Conservation (phyloP, 2,888 invertebrate genomes). For the Thymelicus sylvestris region DNA sequence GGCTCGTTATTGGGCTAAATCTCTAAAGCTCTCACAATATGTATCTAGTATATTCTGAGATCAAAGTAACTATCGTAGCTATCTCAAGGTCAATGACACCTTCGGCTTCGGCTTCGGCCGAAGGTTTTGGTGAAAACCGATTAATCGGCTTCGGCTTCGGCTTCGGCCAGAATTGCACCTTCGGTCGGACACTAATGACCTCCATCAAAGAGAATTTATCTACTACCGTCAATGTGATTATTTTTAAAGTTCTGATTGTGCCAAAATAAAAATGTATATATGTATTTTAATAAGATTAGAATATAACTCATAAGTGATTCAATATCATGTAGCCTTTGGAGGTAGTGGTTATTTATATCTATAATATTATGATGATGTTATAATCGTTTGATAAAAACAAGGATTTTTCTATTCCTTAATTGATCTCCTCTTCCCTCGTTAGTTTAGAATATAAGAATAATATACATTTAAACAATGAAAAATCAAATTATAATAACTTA, state of each 20-base stretch:
- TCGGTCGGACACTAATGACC: too few relatives aligned
- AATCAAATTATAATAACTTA: slow-evolving; percentile 19
- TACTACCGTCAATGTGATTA: neutral
- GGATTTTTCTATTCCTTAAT: slow-evolving; percentile 74
- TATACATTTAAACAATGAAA: slow-evolving; percentile 24
- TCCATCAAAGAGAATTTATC: too few relatives aligned
- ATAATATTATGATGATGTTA: slow-evolving; percentile 52
- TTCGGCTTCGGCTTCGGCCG: too few relatives aligned
- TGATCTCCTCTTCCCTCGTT: slow-evolving; percentile 68
- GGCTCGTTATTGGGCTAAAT: too few relatives aligned
- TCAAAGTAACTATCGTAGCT: too few relatives aligned
- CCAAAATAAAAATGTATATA: slow-evolving; percentile 14
- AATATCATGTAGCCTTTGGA: slow-evolving; percentile 56
- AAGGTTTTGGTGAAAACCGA: too few relatives aligned
- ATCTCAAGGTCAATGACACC: too few relatives aligned
- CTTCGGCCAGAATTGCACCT: too few relatives aligned
- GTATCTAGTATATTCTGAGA: too few relatives aligned
- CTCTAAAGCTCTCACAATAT: too few relatives aligned
- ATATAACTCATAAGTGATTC: slow-evolving; percentile 32
- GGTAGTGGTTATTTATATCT: slow-evolving; percentile 61
- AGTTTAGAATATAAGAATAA: slow-evolving; percentile 38
- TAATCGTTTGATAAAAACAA: slow-evolving; percentile 49
- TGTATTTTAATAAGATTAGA: slow-evolving; percentile 9
- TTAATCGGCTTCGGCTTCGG: too few relatives aligned
- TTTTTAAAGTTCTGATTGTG: neutral